Conservation (phyloP, 2,113 vertebrate genomes). For the Plecotus auritus region DNA sequence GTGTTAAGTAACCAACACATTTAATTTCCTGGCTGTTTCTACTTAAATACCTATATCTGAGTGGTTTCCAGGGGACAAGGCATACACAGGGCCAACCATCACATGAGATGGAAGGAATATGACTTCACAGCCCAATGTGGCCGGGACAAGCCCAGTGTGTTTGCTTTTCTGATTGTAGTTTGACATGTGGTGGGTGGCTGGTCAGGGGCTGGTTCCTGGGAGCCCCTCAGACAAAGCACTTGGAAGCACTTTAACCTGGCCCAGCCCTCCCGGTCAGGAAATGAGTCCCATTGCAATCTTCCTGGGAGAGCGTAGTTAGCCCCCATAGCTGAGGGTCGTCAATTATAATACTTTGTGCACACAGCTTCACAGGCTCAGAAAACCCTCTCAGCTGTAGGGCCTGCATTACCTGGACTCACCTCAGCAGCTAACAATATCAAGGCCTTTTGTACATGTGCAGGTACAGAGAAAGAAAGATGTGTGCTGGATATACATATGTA, state of each 20-base stretch:
- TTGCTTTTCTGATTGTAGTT: neutral
- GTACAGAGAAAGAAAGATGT: neutral
- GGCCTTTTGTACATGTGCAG: too few species aligned
- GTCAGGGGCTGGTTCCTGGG: neutral
- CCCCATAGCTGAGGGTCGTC: rapidly evolving
- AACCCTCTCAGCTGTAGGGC: rapidly evolving
- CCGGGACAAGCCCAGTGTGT: rapidly evolving
- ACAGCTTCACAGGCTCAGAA: neutral
- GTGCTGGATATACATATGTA: too few species aligned
- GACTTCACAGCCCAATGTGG: rapidly evolving
- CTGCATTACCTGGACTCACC: rapidly evolving
- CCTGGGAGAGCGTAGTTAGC: rapidly evolving
- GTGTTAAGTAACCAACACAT: rapidly evolving
- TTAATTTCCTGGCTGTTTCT: neutral
- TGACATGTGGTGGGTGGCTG: neutral
- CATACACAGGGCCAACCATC: rapidly evolving
- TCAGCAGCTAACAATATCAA: neutral
- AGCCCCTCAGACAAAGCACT: rapidly evolving
- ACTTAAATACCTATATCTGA: rapidly evolving
- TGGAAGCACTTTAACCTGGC: rapidly evolving
- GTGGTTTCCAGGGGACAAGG: neutral
- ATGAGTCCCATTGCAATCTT: rapidly evolving
- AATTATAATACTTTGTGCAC: rapidly evolving
- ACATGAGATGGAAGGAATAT: rapidly evolving
- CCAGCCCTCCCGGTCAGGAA: rapidly evolving